Base-by-base conservation (phyloP, 1,140 invertebrate genomes). In the Coptotermes formosanus region DNA sequence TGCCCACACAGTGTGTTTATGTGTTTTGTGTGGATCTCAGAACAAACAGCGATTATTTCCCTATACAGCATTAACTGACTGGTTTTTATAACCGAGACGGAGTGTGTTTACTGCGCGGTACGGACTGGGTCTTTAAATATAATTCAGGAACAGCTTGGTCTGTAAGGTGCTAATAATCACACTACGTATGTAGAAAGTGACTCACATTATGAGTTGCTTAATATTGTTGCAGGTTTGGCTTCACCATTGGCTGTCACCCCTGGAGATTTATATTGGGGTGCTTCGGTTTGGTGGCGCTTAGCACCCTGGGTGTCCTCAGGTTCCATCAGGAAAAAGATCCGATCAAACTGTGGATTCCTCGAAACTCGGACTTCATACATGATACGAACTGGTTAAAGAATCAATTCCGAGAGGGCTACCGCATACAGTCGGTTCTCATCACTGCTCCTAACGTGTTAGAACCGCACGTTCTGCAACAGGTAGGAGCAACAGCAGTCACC, bases 361-460 rank as follows among this genome's bases (percentile, higher is more conserved):
- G 92, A 69, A 90, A 95, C 86, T 95, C 95, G 0, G 93, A 94
- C 86, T 96, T 95, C 90, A 92, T 93, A 64, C 89, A 89, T 87
- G 94, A 95, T 87, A 94, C 95, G 12, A 93, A 96, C 86, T 96
- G 95, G 95, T 92, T 96, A 75, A 93, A 95, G 88, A 90, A 92
- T n/a, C 93, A 93, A 87, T 95, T 95, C 90, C 92, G 93, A 85
- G 93, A 93, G 82, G 94, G 93, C 38, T 92, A 94, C 88, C 91
- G 94, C 86, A 88, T 94, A 23, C 93, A 96, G 90, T 92, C 90
- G 82, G 89, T 94, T 21, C 91, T 96, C 87, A 90, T 95, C 55
- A 93, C 93, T 43, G 94, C 93, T 44, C 92, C 95, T 44, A 93
- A 96, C 92, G 92, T 96, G 48, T 90, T 96, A 59, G 91, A 93